Evolutionary conservation across 2,113 vertebrate species (phyloP).

Genomic region (Bambusicola thoracicus): DNA sequence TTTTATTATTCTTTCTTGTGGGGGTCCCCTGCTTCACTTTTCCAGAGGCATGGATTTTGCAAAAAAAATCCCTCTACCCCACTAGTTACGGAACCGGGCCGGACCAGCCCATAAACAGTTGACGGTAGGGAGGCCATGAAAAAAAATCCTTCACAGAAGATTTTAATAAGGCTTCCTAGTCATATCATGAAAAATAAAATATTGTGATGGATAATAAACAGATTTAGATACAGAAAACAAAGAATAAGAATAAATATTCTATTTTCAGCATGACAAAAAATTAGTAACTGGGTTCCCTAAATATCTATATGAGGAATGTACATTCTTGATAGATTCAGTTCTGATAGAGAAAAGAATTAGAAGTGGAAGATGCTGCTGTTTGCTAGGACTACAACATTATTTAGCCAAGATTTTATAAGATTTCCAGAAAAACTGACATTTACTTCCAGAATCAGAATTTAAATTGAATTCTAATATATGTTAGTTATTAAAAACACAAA

Average conservation of each 20-base stretch:
- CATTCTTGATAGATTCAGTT: neutral
- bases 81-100: no score
- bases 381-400: neutral
- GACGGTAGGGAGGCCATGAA: neutral
- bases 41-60: no score
- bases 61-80: no score
- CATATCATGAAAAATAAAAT: neutral
- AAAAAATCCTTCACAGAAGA: neutral
- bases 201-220: neutral
- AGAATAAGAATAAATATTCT: neutral
- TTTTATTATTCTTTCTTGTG: no score
- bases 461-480: neutral
- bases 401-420: neutral
- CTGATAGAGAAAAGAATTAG: neutral
- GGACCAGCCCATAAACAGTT: no score
- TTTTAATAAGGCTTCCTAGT: neutral
- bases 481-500: neutral
- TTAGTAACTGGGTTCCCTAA: neutral
- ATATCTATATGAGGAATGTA: neutral
- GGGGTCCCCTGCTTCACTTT: no score
- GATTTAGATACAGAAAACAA: neutral
- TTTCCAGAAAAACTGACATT: neutral
- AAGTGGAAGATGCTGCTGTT: neutral
- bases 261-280: neutral
- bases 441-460: neutral